Evolutionary conservation across 1,140 invertebrate genomes (phyloP), one percentile per base, ranked within the genome.

Genomic region (Leptinotarsa defecta): DNA sequence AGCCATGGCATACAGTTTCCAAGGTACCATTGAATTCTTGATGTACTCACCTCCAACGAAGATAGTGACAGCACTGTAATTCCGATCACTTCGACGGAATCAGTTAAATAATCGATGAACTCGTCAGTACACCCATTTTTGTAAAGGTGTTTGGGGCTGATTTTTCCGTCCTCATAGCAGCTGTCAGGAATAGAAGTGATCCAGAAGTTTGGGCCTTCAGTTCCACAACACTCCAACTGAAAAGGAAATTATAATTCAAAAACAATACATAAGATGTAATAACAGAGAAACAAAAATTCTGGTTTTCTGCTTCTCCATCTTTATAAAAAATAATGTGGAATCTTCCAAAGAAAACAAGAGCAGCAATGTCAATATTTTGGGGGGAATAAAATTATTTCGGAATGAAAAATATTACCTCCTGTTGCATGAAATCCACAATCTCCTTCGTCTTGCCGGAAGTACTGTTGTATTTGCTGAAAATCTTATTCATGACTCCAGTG

Each of bases 31-130:
- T n/a, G 20, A 19, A 3, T 13, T n/a, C 61, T 62, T n/a, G 5
- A 62, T 2, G 0, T 13, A 43, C 48, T 71, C 82, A 92, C 91
- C 88, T 93, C 91, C 79, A 91, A 85, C 78, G 86, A 90, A 61
- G 91, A 91, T 75, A 93, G 87, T 68, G 89, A 90, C 70, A 93
- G 87, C 17, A 90, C 90, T 61, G 91, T 81, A 11, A 88, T 89
- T 78, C 90, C 92, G 52, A 92, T 86, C 34, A 89, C 82, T 75
- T 89, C 88, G 74, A 88, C 88, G 80, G 86, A 84, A n/a, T 83
- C 82, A 78, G 87, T 82, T 77, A 91, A 84, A n/a, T 88, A 76
- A 0, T 88, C 80, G 17, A 81, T 81, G 3, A 91, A 69, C 8
- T 27, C 20, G 1, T 77, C 22, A 4, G 22, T 61, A 71, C 81